Evolutionary conservation across 2,888 invertebrate genomes (phyloP).

Genomic region (Ornithoptera priamus): DNA sequence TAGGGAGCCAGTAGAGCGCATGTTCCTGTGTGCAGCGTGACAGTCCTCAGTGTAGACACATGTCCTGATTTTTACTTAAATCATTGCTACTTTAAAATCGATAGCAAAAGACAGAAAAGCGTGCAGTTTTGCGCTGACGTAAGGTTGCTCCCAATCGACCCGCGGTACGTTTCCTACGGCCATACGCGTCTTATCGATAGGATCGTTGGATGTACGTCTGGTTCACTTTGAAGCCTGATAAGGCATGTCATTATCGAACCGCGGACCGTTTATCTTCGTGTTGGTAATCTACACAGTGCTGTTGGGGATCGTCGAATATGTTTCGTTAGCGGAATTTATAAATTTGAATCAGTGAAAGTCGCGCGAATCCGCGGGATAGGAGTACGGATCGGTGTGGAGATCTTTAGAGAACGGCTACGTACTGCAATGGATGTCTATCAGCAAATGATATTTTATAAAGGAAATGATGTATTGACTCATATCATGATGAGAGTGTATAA

Average conservation of each 20-base stretch:
- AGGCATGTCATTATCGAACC: constrained; percentile 24
- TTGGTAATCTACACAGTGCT: constrained; percentile 2
- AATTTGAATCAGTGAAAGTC: too few relatives aligned
- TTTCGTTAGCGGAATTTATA: too few relatives aligned
- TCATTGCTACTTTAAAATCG: constrained; percentile 3
- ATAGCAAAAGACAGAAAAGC: constrained; percentile 5
- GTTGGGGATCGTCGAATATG: background rate
- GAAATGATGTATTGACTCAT: too few relatives aligned
- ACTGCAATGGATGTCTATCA: too few relatives aligned
- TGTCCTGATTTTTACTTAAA: background rate
- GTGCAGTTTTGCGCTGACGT: constrained; percentile 25
- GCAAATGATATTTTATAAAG: too few relatives aligned
- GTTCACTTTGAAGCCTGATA: constrained; percentile 17
- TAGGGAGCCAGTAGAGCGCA: too few relatives aligned
- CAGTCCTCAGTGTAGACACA: background rate
- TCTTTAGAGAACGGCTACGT: too few relatives aligned
- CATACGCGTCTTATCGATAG: constrained; percentile 24
- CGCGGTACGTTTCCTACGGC: constrained; percentile 19
- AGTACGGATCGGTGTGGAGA: too few relatives aligned
- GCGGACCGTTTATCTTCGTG: constrained; percentile 15
- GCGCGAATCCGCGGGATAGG: too few relatives aligned
- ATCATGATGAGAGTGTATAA: too few relatives aligned
- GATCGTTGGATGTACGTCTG: constrained; percentile 6
- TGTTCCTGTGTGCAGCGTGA: too few relatives aligned
- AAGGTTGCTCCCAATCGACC: constrained; percentile 6